Evolutionary conservation across 2,797 vertebrate species (phyloP), one percentile per base, ranked within the genome.

Genomic region (Semotilus atromaculatus): DNA sequence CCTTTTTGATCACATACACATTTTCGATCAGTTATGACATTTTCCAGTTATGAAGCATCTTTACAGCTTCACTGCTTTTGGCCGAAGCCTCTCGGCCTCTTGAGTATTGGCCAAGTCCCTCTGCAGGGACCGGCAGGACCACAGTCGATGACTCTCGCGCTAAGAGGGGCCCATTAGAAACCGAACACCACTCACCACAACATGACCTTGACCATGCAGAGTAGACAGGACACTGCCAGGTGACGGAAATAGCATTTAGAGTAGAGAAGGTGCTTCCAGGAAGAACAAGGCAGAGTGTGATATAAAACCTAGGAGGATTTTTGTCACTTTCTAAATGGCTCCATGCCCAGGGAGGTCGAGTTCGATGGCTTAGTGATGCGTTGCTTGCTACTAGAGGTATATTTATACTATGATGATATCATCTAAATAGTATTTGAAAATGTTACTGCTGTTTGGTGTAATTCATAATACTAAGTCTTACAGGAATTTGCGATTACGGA

Each of bases 141-240:
- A 16, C 66, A 78, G 85, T 86, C 67, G 68, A 82, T 79, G 66
- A 55, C 72, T 75, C 79, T 62, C 7, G 31, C 66, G 16, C 86
- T 86, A 81, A 87, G 86, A 82, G 75, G 77, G 75, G 58, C 83
- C 85, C 79, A 87, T 87, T 80, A 87, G 89, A 89, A 89, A 88
- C 75, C 38, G 29, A 82, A 89, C 89, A 88, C 87, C 80, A 26
- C 87, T 81, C 62, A 53, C 62, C 82, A 87, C 67, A 74, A 66
- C 34, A 70, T 67, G 80, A 88, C 85, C 90, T 88, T 86, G 82
- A 78, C 36, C 74, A 80, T 71, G 84, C 86, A 67, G 80, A 86
- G 84, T 81, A 70, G 86, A 70, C 75, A 77, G 62, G 73, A 83
- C 81, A 72, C 31, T 60, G 62, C 71, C 53, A 75, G 86, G 82